Evolutionary conservation across 2,888 invertebrate genomes (phyloP), one percentile per base, ranked within the genome.

Genomic region (Empis stercorea): DNA sequence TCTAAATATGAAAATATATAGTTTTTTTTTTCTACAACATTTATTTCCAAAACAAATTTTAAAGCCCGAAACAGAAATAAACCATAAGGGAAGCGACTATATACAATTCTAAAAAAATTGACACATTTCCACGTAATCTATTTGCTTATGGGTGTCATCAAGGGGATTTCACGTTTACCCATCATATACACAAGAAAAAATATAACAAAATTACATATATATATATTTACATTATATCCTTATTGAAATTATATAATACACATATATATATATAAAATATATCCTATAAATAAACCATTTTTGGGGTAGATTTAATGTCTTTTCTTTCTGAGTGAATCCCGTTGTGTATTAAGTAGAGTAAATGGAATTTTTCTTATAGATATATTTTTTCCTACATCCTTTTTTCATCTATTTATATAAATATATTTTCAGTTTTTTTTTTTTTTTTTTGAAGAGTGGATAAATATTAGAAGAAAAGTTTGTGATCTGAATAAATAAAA

Each of bases 71-170:
- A 9, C 4, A 6, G 23, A 27, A 27, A 27, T 27, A 27, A 27
- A 27, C 23, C 23, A 27, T 27, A 27, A 27, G 23, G 23, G 23
- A 27, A 27, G 23, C 23, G 23, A 27, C 23, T 27, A 47, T 47
- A 45, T 44, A n/a, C n/a, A n/a, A n/a, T n/a, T n/a, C n/a, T n/a
- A n/a, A n/a, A 38, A 37, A 53, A 53, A 55, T 52, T 55, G 52
- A 55, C 54, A 55, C 51, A 55, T 55, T 56, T 55, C 52, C 56
- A 54, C 55, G 54, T 56, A 56, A 56, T 56, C 56, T 55, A 56
- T 56, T 56, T 56, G 54, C 51, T 54, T 53, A 53, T 53, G 45
- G 32, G 13, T 11, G 10, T 16, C 32, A 13, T 32, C 13, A 16
- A 36, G 32, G 40, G 45, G 15, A 27, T 27, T 27, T 27, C 23